A percentile compares a stretch with the other conserved stretches of the same genome.
Evolutionary conservation across 2,888 invertebrate species (phyloP).

Genomic region (Ochlodes sylvanus): DNA sequence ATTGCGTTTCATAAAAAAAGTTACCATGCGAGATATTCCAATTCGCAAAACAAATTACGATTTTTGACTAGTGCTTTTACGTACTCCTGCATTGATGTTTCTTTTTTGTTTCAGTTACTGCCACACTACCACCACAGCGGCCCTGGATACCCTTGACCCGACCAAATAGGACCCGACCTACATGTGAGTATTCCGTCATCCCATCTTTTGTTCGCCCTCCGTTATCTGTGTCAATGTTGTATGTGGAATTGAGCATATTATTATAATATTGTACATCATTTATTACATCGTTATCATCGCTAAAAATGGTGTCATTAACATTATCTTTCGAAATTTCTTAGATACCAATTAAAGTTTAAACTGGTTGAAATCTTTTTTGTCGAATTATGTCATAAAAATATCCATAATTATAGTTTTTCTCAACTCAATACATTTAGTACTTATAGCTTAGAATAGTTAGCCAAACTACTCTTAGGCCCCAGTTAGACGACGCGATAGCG

Average conservation of each 20-base stretch:
- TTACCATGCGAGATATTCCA: background rate
- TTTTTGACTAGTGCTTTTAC: background rate
- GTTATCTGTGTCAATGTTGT: slow-evolving; percentile 46
- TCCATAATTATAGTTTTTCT: too few species aligned
- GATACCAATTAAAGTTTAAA: too few species aligned
- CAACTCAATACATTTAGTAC: too few species aligned
- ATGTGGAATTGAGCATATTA: slow-evolving; percentile 36
- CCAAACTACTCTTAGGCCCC: too few species aligned
- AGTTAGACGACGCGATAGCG: too few species aligned
- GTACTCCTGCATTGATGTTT: slow-evolving; percentile 42
- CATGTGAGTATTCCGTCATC: slow-evolving; percentile 89
- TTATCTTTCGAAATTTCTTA: background rate
- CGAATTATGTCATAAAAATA: background rate
- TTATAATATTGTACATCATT: slow-evolving; percentile 24
- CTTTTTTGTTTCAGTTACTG: slow-evolving; percentile 91
- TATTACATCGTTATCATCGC: slow-evolving; percentile 11
- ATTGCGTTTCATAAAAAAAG: background rate
- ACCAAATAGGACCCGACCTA: slow-evolving; percentile 94
- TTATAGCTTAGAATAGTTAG: too few species aligned
- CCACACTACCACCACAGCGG: slow-evolving; percentile 95
- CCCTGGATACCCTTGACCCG: slow-evolving; percentile 97
- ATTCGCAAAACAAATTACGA: background rate
- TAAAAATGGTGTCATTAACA: slow-evolving; percentile 8
- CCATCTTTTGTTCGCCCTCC: slow-evolving; percentile 40
- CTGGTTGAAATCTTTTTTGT: background rate